Evolutionary conservation across 2,113 vertebrate genomes (phyloP).

Genomic region (Gadus chalcogrammus): DNA sequence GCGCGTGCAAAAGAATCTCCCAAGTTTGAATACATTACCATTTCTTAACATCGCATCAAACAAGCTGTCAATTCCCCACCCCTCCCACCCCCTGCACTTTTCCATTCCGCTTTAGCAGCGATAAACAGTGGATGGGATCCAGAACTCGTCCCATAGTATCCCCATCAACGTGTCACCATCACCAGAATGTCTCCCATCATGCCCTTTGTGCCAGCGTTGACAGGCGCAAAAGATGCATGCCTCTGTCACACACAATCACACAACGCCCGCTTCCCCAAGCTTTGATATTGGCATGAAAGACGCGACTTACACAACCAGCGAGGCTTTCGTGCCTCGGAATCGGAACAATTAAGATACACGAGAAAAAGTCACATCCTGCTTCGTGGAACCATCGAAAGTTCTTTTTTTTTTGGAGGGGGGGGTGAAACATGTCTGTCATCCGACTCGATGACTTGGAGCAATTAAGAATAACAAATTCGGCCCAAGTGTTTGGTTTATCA

Average conservation of each 20-base stretch:
- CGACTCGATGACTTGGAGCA: conserved; percentile 67
- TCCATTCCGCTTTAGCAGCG: conserved; percentile 10
- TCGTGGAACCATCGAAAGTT: background rate
- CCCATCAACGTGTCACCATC: conserved; percentile 20
- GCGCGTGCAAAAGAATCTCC: conserved; percentile 28
- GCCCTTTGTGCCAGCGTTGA: conserved; percentile 19
- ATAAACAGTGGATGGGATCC: conserved; percentile 23
- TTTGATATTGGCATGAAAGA: conserved; percentile 13
- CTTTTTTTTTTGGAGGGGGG: conserved; percentile 1
- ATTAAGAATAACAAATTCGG: conserved; percentile 75
- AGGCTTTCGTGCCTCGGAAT: background rate
- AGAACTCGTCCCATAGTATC: conserved; percentile 9
- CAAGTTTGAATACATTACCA: conserved; percentile 45
- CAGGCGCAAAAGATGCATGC: conserved; percentile 12
- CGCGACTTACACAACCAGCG: conserved; percentile 3
- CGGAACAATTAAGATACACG: conserved; percentile 21
- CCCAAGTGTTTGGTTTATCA: conserved; percentile 72
- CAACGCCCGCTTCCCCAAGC: background rate
- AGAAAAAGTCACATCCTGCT: background rate
- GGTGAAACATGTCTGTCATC: conserved; percentile 24
- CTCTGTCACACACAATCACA: conserved; percentile 26
- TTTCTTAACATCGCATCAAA: conserved; percentile 37
- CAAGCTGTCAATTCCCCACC: conserved; percentile 26
- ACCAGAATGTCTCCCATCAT: conserved; percentile 9
- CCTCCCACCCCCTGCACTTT: background rate